These are phyloP conservation scores for Psittacula derbiana DNA, from an alignment of 2,797 vertebrate species.

Conservation along the genomic window DNA sequence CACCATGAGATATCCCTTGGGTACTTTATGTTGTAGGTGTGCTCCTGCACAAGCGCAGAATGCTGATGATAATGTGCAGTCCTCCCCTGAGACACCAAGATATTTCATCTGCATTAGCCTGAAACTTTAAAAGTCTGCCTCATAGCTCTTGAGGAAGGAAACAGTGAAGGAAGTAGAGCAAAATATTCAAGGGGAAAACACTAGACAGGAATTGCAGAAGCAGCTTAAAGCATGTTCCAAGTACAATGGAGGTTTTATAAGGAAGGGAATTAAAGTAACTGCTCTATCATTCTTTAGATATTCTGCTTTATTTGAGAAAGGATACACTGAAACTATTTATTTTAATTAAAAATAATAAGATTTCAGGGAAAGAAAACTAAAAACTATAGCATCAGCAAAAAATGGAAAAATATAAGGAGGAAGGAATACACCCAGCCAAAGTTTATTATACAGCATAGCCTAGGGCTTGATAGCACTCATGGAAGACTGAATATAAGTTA, in stretches of 20 bases:
- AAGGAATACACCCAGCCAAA: background rate
- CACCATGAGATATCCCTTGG: background rate
- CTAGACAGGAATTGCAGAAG: background rate
- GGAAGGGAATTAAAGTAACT: constrained; percentile 4
- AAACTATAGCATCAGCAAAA: background rate
- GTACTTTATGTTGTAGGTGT: background rate
- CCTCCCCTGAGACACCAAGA: background rate
- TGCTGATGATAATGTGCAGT: fast-evolving
- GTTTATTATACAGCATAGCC: background rate
- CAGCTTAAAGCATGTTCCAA: background rate
- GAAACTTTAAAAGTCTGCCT: background rate
- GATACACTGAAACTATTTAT: background rate
- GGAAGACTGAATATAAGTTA: background rate
- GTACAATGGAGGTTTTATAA: background rate
- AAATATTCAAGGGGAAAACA: constrained; percentile 29
- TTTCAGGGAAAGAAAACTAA: background rate
- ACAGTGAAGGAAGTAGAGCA: background rate
- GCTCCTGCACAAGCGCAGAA: background rate
- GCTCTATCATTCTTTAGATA: background rate
- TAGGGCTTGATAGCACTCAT: background rate
- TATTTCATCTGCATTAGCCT: background rate
- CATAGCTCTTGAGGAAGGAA: constrained; percentile 18
- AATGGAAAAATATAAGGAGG: background rate
- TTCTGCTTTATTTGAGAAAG: background rate
- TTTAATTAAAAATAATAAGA: constrained; percentile 26